A percentile compares a stretch with the other conserved stretches of the same genome.
Evolutionary conservation across 2,888 invertebrate genomes (phyloP).

Genomic region (Mayetiola destructor): DNA sequence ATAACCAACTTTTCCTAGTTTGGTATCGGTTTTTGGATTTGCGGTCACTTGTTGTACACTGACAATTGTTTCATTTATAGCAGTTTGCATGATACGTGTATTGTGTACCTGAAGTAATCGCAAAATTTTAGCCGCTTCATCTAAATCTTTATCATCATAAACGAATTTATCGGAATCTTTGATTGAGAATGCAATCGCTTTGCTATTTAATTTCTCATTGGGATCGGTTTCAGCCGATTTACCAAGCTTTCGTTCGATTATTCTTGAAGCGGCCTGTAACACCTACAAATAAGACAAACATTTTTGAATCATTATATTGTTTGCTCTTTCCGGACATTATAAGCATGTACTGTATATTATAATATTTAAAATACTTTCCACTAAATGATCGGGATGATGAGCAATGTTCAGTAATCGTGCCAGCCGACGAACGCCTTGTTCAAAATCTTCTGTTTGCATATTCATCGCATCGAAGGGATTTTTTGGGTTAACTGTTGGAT

Average conservation of each 20-base stretch:
- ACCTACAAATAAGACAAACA: not conserved
- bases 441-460: slow-evolving; percentile 63
- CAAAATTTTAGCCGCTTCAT: slow-evolving; percentile 61
- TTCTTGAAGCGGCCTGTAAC: slow-evolving; percentile 12
- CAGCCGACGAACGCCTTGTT: slow-evolving; percentile 62
- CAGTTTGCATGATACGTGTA: slow-evolving; percentile 57
- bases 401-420: slow-evolving; percentile 66
- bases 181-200: slow-evolving; percentile 44
- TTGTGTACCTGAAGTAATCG: slow-evolving; percentile 52
- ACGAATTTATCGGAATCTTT: slow-evolving; percentile 45
- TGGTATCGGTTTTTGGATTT: slow-evolving; percentile 91
- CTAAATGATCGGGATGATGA: slow-evolving; percentile 60
- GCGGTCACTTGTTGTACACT: slow-evolving; percentile 85
- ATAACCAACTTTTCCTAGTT: slow-evolving; percentile 79
- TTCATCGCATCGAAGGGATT: slow-evolving; percentile 77
- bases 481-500: slow-evolving; percentile 59
- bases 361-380: slow-evolving; percentile 49
- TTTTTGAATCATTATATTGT: slow-evolving; percentile 22
- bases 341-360: too few relatives aligned
- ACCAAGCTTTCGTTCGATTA: slow-evolving; percentile 21
- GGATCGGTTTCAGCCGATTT: slow-evolving; percentile 25
- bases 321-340: slow-evolving; percentile 50
- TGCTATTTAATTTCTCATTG: not conserved
- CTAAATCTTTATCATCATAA: slow-evolving; percentile 48
- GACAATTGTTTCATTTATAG: slow-evolving; percentile 88